Evolutionary conservation across 2,797 vertebrate genomes (phyloP), one percentile per base, ranked within the genome.

Genomic region (Molossus molossus): DNA sequence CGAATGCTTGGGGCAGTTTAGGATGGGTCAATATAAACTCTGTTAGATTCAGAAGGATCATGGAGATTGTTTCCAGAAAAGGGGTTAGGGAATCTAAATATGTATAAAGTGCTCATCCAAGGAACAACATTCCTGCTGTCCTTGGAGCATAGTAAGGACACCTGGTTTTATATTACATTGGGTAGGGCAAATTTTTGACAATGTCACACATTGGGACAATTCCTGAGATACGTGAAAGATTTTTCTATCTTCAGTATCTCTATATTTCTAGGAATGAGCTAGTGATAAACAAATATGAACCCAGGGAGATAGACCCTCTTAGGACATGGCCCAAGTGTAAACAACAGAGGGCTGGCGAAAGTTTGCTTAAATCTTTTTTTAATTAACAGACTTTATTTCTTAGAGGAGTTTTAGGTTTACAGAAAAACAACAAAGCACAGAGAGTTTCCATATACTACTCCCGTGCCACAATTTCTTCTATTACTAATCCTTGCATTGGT

Each of bases 321-420:
- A 33, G 81, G 72, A 5, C 33, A 2, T 23, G 50, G 20, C 33
- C 27, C 37, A 83, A 57, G 21, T 18, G 18, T 58, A 81, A 90
- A 48, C 55, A 67, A 76, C 18, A 86, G 62, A 89, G 14, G 6
- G 64, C 21, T 84, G 21, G 73, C 53, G 90, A 67, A 72, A 55
- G 20, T 80, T 12, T 60, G 37, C 65, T 87, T 48, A 55, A 53
- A 53, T n/a, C 57, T 64, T 83, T 37, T 5, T 55, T 64, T 7
- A 20, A 25, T 82, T n/a, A 64, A 64, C 57, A 50, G 55, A 81
- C n/a, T 70, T 96, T 53, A 18, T 79, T 86, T 93, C 5, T 72
- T 72, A 91, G 76, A 86, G 21, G 3, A 50, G 11, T 48, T 80
- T 87, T 80, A 93, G 37, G 21, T 58, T 87, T 96, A 89, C 13